Conservation (phyloP, 2,888 invertebrate species). For the Caenorhabditis sinica region DNA sequence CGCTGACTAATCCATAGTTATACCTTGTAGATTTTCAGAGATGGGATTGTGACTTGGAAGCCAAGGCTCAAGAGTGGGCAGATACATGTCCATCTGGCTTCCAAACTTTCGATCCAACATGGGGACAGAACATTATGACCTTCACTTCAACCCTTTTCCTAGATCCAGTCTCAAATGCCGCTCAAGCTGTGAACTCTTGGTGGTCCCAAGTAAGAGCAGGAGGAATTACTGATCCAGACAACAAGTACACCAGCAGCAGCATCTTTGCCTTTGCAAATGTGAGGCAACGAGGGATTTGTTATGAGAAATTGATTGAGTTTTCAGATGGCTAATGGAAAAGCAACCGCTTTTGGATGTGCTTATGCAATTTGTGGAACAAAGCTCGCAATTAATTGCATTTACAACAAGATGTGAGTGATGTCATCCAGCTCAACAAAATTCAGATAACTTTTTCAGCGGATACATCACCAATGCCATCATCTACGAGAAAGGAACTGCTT, state of each 20-base stretch:
- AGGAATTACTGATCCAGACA: slow-evolving; percentile 55
- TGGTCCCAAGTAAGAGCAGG: slow-evolving; percentile 45
- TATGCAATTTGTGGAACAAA: slow-evolving; percentile 37
- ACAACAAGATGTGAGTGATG: slow-evolving; percentile 49
- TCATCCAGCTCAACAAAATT: background rate
- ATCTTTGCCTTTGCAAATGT: slow-evolving; percentile 38
- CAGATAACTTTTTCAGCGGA: slow-evolving; percentile 59
- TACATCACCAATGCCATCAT: slow-evolving; percentile 61
- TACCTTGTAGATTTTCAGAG: slow-evolving; percentile 25
- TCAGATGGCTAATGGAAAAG: slow-evolving; percentile 63
- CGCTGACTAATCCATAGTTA: background rate
- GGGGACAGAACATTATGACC: slow-evolving; percentile 52
- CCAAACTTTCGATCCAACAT: slow-evolving; percentile 55
- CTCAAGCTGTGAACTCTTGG: slow-evolving; percentile 47
- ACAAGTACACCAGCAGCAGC: slow-evolving; percentile 46
- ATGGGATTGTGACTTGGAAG: slow-evolving; percentile 64
- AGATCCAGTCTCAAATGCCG: slow-evolving; percentile 38
- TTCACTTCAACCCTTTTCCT: slow-evolving; percentile 15
- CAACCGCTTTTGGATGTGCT: slow-evolving; percentile 57
- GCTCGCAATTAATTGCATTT: slow-evolving; percentile 50
- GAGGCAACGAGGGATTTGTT: background rate
- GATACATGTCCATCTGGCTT: slow-evolving; percentile 47
- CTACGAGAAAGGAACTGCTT: slow-evolving; percentile 68
- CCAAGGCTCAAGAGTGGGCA: slow-evolving; percentile 50
- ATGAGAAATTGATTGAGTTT: background rate